Base-by-base conservation (phyloP, 2,888 invertebrate species). In the Pilophorus perplexus region DNA sequence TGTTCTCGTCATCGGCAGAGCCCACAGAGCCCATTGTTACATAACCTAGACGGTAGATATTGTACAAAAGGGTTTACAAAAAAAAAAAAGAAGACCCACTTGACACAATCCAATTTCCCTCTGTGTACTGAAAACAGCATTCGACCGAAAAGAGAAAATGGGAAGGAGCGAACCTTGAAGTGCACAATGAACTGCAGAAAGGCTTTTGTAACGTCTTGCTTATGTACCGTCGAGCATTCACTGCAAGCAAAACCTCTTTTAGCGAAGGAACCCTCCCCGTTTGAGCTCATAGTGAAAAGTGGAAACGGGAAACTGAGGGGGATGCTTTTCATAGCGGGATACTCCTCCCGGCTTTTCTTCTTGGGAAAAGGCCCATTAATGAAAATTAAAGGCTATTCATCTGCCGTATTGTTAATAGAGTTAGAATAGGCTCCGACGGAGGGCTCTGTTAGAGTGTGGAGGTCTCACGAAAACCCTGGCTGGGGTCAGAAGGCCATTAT, bases 321-420 rank as follows among this genome's bases (percentile, higher is more conserved):
- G 33, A 8, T 33, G 33, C 33, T 33, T 33, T 33, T 33, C 33
- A 33, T 33, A 8, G 12, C 33, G 6, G 33, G 33, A 33, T 33
- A 33, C 33, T 33, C 33, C 33, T n/a, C n/a, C 6, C 6, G 33
- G 33, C 33, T 33, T n/a, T n/a, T n/a, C n/a, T n/a, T 12, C 33
- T 12, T 33, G 6, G 33, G 44, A 44, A 42, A 42, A 42, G 16
- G 25, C 12, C 64, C 64, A 64, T 64, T 64, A 64, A 65, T 65
- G 64, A 42, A 65, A 65, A 65, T 54, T 65, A 65, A 65, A 65
- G 64, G 64, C 64, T 54, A 64, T 64, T 64, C 64, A 64, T 64
- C 54, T 23, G 22, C 40, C 52, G 52, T 42, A 65, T 54, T 64
- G 64, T 64, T 64, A 52, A 54, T 65, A 65, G 54, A 54, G 33